Base-by-base conservation (phyloP, 2,113 vertebrate genomes). In the Acanthisitta chloris region DNA sequence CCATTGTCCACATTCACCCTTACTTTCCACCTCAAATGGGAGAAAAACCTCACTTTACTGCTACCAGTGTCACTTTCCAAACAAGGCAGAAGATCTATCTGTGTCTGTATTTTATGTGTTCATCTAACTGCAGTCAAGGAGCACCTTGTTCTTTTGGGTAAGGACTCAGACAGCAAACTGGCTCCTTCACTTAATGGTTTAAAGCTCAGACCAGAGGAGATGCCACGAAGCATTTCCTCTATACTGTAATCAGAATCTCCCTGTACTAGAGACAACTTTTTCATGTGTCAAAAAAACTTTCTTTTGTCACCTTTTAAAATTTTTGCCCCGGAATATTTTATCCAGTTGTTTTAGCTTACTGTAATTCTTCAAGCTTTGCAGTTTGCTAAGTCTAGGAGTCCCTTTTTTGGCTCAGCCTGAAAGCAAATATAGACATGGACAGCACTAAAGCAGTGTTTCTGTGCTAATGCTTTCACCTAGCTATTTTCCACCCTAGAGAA, bases 401-500 rank as follows among this genome's bases (percentile, higher is more conserved):
- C 10, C 19, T 19, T 67, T 69, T 87, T 64, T 62, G 57, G 17
- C 43, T 86, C 65, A 62, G 38, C 38, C 16, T 34, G 34, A 72
- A 81, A 92, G 74, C 43, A 48, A 73, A 92, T 69, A 96, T 10
- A 82, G 66, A 72, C 48, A 85, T 3, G 21, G 79, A 88, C 86
- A 94, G 85, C 64, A 91, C 92, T 78, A 38, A 59, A 73, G 48
- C 2, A 83, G 19, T 29, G n/a, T 58, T 90, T 86, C 67, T 34
- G 17, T 66, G 48, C 65, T 86, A 74, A 79, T 1, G 2, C 51
- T 86, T 90, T 93, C 3, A 3, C 36, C 70, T 18, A 74, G 57
- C 58, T 74, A 74, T 92, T 90, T 91, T 90, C 89, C 42, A 93
- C 64, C 59, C 90, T 89, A 89, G 62, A 93, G 88, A 55, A 94